Percentiles rank a stretch among this genome's conserved stretches.
Evolutionary conservation across 2,797 vertebrate genomes (phyloP).

Genomic region (Protosalanx chinensis): DNA sequence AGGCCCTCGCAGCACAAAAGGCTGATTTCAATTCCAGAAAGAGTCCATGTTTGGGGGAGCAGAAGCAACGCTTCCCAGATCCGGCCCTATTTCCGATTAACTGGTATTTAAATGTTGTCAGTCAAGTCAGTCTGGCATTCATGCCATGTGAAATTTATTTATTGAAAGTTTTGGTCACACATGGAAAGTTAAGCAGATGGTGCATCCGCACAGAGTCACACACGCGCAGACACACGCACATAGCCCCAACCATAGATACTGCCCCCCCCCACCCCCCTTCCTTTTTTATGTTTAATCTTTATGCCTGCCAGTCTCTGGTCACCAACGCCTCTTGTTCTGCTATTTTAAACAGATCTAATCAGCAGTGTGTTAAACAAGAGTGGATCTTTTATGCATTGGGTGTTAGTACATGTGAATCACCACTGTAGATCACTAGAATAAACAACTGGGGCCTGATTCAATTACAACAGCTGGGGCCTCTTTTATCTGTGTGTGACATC

Average conservation of each 20-base stretch:
- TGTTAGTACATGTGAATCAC: slow-evolving; percentile 89
- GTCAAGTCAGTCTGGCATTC: slow-evolving; percentile 75
- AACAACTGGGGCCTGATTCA: slow-evolving; percentile 93
- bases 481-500: slow-evolving; percentile 97
- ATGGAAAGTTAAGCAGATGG: slow-evolving; percentile 90
- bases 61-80: slow-evolving; percentile 41
- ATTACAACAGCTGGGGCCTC: slow-evolving; percentile 88
- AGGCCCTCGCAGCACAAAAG: slow-evolving; percentile 19
- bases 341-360: slow-evolving; percentile 92
- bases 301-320: slow-evolving; percentile 76
- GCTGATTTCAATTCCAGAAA: slow-evolving; percentile 45
- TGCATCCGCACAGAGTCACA: slow-evolving; percentile 62
- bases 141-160: slow-evolving; percentile 77
- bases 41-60: slow-evolving; percentile 44
- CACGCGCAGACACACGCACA: slow-evolving; percentile 25
- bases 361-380: slow-evolving; percentile 90
- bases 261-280: slow-evolving; percentile 38
- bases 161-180: slow-evolving; percentile 88
- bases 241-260: slow-evolving; percentile 6
- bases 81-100: slow-evolving; percentile 63
- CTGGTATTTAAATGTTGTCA: slow-evolving; percentile 78
- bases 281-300: slow-evolving; percentile 77
- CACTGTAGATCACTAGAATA: slow-evolving; percentile 92
- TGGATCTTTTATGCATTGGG: slow-evolving; percentile 92
- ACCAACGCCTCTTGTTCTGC: slow-evolving; percentile 75